Percentiles rank a stretch among this genome's conserved stretches.
Evolutionary conservation across 2,888 invertebrate species (phyloP).

Genomic region (Tetramorium bicarinatum): DNA sequence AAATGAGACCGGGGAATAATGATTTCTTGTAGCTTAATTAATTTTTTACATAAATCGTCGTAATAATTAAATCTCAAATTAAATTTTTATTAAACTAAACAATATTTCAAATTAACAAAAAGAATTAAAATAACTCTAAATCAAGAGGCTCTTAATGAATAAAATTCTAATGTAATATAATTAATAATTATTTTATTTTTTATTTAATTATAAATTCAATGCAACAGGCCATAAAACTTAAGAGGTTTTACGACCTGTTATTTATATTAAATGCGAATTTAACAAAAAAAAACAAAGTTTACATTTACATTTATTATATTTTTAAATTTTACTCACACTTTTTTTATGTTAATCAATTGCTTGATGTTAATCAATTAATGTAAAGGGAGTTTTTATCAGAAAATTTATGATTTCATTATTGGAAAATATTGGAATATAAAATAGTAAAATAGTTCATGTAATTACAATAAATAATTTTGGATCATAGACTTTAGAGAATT

Average conservation of each 20-base stretch:
- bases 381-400: neutral
- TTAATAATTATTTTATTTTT: too few relatives aligned
- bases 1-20: neutral
- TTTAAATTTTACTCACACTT: neutral
- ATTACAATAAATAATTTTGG: slow-evolving; percentile 8
- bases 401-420: slow-evolving; percentile 1
- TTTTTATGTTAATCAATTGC: neutral
- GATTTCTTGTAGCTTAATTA: neutral
- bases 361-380: neutral
- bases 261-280: too few relatives aligned
- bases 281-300: neutral
- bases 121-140: too few relatives aligned
- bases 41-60: neutral
- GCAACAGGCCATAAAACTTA: too few relatives aligned
- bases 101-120: neutral
- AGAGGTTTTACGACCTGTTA: too few relatives aligned
- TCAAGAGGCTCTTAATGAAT: too few relatives aligned
- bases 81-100: neutral
- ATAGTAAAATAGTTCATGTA: neutral
- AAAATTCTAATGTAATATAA: too few relatives aligned
- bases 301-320: neutral
- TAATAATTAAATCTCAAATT: neutral
- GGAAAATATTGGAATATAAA: neutral
- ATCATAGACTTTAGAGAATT: neutral
- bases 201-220: too few relatives aligned